Base-by-base conservation (phyloP, 2,113 vertebrate genomes). In the Bagarius yarrelli region DNA sequence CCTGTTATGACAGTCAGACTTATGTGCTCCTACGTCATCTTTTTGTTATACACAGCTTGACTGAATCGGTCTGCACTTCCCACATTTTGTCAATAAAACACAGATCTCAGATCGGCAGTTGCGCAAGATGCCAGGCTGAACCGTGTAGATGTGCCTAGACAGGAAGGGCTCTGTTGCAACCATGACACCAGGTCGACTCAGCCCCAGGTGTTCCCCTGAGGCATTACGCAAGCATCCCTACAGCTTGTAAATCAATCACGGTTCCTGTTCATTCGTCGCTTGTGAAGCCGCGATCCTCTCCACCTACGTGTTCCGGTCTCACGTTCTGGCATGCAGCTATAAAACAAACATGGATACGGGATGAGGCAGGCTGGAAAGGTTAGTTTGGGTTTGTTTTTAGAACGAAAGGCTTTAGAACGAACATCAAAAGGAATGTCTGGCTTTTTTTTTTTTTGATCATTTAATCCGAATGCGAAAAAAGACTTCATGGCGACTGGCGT, bases 221-320 rank as follows among this genome's bases (percentile, higher is more conserved):
- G 30, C 66, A 78, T 88, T 89, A 81, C 47, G 3, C 80, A 87
- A 87, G 44, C 6, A 76, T 55, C 30, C 32, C 59, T 44, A 76
- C 47, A 55, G 44, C 84, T 85, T 78, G 87, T 86, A 78, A 78
- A 78, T 87, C 87, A 79, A 78, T 86, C 83, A 75, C 32, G 63
- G 30, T 52, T n/a, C 5, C n/a, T 60, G 81, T 66, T 57, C 70
- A 67, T 64, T 83, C 32, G 23, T 69, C 76, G 75, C 80, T 56
- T 84, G 84, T 80, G 60, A 1, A 59, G 66, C 50, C 23, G 30
- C 52, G 56, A 27, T 53, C 32, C 72, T 60, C 55, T 56, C 25
- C 18, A 19, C 16, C 19, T 4, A 9, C 23, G 9, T 53, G 8
- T 30, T 69, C 67, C 8, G 18, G 23, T 60, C 40, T 57, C 76